A percentile compares a stretch with the other conserved stretches of the same genome.
Conservation (phyloP, 2,888 invertebrate species). For the Hyppa rectilinea region DNA sequence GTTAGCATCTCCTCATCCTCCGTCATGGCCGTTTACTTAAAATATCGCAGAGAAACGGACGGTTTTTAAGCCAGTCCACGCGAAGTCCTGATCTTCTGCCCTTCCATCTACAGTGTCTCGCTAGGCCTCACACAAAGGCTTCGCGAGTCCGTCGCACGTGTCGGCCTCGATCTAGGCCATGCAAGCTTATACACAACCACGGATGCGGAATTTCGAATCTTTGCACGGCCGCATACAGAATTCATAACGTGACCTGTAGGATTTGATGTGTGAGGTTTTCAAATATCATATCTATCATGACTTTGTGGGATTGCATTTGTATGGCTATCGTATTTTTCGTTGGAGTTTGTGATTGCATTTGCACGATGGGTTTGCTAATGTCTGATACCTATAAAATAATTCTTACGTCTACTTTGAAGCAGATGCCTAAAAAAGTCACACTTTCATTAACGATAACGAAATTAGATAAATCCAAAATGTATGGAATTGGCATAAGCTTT, state of each 20-base stretch:
- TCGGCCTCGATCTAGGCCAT: conserved; percentile 56
- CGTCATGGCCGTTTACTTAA: too few relatives aligned
- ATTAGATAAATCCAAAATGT: too few relatives aligned
- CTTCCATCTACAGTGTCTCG: background rate
- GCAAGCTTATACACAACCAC: conserved; percentile 55
- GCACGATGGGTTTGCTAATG: background rate
- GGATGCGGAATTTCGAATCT: conserved; percentile 48
- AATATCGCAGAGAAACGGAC: too few relatives aligned
- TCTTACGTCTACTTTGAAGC: background rate
- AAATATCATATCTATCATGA: conserved; percentile 40
- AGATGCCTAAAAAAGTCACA: too few relatives aligned
- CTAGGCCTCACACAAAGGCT: conserved; percentile 52
- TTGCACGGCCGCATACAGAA: conserved; percentile 39
- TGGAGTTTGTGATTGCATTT: background rate
- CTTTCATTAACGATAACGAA: too few relatives aligned
- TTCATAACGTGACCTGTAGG: conserved; percentile 49
- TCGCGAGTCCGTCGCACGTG: conserved; percentile 54
- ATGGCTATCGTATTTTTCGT: background rate
- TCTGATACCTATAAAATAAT: background rate
- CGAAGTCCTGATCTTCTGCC: conserved; percentile 24
- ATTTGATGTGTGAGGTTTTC: conserved; percentile 50
- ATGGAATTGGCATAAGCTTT: too few relatives aligned
- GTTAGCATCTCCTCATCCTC: too few relatives aligned
- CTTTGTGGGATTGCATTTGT: conserved; percentile 20
- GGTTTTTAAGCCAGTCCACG: too few relatives aligned